A percentile compares a stretch with the other conserved stretches of the same genome.
phyloP scores from a whole-genome alignment of 2,888 invertebrate genomes.

The Spisula solida region DNA sequence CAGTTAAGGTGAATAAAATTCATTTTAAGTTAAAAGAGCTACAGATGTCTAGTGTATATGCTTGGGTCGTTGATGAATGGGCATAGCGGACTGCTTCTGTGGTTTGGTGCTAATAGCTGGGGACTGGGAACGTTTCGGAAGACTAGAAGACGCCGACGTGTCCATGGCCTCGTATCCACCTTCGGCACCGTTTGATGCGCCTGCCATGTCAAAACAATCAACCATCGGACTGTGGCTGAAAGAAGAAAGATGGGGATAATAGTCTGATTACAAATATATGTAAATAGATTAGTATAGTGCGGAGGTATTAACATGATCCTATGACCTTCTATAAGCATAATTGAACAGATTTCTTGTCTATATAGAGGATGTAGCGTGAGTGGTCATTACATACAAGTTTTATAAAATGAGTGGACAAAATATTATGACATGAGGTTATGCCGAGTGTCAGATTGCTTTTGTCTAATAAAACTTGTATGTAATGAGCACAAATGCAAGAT shows the following conservation, averaged over 20 bases:
- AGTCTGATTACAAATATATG: no score
- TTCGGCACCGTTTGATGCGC: slow-evolving; percentile 66
- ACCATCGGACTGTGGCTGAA: slow-evolving; percentile 66
- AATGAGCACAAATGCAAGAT: no score
- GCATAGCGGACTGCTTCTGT: slow-evolving; percentile 80
- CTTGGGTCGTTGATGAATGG: slow-evolving; percentile 81
- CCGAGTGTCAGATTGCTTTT: no score
- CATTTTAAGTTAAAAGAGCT: slow-evolving; percentile 23
- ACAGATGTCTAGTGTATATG: slow-evolving; percentile 77
- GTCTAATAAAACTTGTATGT: no score
- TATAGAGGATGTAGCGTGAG: no score
- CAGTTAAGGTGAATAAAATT: neutral
- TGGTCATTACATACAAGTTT: no score
- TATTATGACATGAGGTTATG: no score
- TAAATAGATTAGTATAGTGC: no score
- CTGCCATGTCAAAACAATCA: slow-evolving; percentile 73
- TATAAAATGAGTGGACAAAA: no score
- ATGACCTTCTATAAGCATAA: no score
- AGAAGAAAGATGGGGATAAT: neutral
- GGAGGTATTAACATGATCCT: no score
- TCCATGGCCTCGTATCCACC: slow-evolving; percentile 84
- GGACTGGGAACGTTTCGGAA: slow-evolving; percentile 79
- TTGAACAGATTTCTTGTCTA: no score
- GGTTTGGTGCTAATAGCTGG: slow-evolving; percentile 81
- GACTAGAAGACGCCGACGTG: slow-evolving; percentile 75